Evolutionary conservation across 2,888 invertebrate genomes (phyloP).

Genomic region (Homarus gammarus): DNA sequence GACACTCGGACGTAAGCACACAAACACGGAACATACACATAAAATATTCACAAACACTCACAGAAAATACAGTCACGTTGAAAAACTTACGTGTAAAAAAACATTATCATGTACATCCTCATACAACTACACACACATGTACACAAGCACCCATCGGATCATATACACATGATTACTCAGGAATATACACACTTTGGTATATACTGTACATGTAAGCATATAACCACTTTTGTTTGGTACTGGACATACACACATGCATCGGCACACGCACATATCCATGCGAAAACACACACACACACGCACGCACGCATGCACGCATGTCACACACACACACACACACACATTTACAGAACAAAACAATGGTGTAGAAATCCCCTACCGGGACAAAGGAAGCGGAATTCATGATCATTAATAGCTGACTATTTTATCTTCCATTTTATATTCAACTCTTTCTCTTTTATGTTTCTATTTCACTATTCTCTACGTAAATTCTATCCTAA

Average conservation of each 20-base stretch:
- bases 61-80: no score
- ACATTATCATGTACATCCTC: no score
- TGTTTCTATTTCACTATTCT: background rate
- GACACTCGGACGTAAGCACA: no score
- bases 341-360: slow-evolving; percentile 11
- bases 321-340: background rate
- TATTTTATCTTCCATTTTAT: slow-evolving; percentile 1
- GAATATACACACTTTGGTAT: no score
- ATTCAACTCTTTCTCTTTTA: background rate
- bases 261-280: background rate
- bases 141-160: no score
- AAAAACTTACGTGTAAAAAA: no score
- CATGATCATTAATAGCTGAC: slow-evolving; percentile 1
- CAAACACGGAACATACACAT: no score
- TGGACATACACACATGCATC: background rate
- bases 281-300: slow-evolving; percentile 3
- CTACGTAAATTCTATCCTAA: background rate
- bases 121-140: no score
- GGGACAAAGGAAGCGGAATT: slow-evolving; percentile 1
- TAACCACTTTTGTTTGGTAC: no score
- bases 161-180: no score
- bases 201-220: no score
- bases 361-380: background rate
- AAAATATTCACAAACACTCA: no score
- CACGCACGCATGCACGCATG: slow-evolving; percentile 15